phyloP scores from a whole-genome alignment of 30 jellyfish, hydroid and myxozoan species.

The Hydractinia symbiolongicarpus region DNA sequence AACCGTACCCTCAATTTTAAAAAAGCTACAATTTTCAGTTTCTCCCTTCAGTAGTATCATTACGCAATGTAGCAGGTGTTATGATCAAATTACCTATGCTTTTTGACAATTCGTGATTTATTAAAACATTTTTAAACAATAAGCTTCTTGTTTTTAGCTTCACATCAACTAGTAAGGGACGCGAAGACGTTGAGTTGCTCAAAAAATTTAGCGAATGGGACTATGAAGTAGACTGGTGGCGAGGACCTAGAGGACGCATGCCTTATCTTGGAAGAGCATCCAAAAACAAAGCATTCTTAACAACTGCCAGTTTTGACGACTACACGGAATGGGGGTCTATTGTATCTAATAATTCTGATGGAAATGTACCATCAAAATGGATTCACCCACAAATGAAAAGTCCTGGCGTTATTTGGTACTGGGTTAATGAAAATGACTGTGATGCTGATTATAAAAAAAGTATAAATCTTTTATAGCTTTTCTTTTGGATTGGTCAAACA shows the following conservation, averaged over 20 bases:
- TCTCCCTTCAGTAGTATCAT: too few species aligned
- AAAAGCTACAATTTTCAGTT: too few species aligned
- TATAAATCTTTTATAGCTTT: neutral
- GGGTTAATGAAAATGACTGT: conserved; percentile 92
- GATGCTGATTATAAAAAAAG: conserved; percentile 47
- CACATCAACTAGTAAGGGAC: neutral
- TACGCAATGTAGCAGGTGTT: too few species aligned
- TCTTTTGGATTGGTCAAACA: neutral
- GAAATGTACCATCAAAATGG: conserved; percentile 63
- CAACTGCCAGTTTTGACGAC: conserved; percentile 52
- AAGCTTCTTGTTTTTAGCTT: neutral
- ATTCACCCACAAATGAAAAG: conserved; percentile 25
- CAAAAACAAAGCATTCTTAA: conserved; percentile 46
- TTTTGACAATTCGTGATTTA: too few species aligned
- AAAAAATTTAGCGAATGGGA: conserved; percentile 65
- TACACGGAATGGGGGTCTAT: conserved; percentile 61
- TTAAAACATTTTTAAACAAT: too few species aligned
- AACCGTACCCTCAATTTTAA: too few species aligned
- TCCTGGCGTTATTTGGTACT: conserved; percentile 92
- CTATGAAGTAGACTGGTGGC: conserved; percentile 39
- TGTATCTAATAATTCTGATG: conserved; percentile 46
- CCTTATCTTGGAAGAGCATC: conserved; percentile 63
- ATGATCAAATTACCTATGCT: too few species aligned
- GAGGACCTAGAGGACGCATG: conserved; percentile 47
- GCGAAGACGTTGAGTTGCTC: conserved; percentile 35